Evolutionary conservation across 1,140 invertebrate species (phyloP).

Genomic region (Neelides sp.): DNA sequence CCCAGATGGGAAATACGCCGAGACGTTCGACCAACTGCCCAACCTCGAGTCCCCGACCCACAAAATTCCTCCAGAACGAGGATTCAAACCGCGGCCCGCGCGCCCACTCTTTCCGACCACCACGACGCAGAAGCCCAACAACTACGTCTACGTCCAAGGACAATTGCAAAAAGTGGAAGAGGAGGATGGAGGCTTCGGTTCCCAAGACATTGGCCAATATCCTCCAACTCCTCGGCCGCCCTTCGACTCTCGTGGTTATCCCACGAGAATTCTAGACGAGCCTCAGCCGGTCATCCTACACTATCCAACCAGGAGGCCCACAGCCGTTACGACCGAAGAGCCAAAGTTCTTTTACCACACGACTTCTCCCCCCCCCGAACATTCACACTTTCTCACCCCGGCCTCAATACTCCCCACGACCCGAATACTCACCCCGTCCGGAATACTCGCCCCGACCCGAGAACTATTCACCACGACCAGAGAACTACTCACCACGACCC

Average conservation of each 20-base stretch:
- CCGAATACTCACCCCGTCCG: not conserved
- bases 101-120: conserved; percentile 6
- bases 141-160: conserved; percentile 28
- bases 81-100: too few relatives aligned
- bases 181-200: conserved; percentile 19
- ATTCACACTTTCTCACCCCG: not conserved
- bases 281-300: conserved; percentile 7
- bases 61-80: too few relatives aligned
- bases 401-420: not conserved
- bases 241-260: conserved; percentile 27
- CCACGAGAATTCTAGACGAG: conserved; percentile 20
- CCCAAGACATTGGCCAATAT: not conserved
- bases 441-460: not conserved
- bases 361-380: not conserved
- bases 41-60: not conserved
- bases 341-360: conserved; percentile 1
- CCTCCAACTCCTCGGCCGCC: conserved; percentile 22
- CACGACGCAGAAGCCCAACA: conserved; percentile 13
- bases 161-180: conserved; percentile 27
- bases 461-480: not conserved
- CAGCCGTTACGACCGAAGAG: not conserved
- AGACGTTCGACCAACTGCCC: not conserved
- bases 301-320: too few relatives aligned
- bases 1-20: not conserved
- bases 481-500: not conserved